Evolutionary conservation across 2,113 vertebrate genomes (phyloP).

Genomic region (Forbesichthys agassizii): DNA sequence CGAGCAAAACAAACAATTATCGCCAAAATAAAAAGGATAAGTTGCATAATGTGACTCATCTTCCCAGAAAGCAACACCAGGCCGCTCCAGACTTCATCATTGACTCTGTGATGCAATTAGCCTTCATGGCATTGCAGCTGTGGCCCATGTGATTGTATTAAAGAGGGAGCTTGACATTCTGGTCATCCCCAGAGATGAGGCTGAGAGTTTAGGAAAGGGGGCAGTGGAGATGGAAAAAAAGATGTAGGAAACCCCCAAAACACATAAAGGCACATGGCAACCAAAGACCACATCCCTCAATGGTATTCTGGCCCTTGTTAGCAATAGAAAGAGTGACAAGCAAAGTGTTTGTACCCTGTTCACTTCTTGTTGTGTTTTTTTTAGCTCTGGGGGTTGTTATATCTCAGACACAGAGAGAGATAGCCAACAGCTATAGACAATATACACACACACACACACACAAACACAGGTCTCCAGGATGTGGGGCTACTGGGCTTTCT

Average conservation of each 20-base stretch:
- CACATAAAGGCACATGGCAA: conserved; percentile 48
- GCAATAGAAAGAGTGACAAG: conserved; percentile 32
- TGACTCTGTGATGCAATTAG: conserved; percentile 74
- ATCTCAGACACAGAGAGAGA: conserved; percentile 38
- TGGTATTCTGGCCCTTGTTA: conserved; percentile 20
- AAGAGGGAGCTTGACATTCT: conserved; percentile 57
- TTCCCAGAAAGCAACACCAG: conserved; percentile 67
- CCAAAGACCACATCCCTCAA: conserved; percentile 31
- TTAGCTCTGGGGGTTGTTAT: conserved; percentile 47
- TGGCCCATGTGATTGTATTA: conserved; percentile 72
- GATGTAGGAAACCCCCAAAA: conserved; percentile 41
- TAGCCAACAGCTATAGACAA: conserved; percentile 22
- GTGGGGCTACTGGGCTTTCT: conserved; percentile 30
- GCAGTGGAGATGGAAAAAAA: conserved; percentile 20
- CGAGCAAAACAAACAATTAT: conserved; percentile 34
- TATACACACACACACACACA: conserved; percentile 33
- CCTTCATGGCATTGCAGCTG: conserved; percentile 63
- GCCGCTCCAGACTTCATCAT: conserved; percentile 70
- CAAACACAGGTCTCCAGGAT: conserved; percentile 57
- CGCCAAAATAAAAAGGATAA: conserved; percentile 18
- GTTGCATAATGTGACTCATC: conserved; percentile 47
- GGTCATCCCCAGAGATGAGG: conserved; percentile 58
- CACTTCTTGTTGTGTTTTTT: conserved; percentile 40
- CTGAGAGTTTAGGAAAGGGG: background rate
- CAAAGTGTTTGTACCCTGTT: conserved; percentile 15